Evolutionary conservation across 2,888 invertebrate genomes (phyloP).

Genomic region (Ernsta delagoae): DNA sequence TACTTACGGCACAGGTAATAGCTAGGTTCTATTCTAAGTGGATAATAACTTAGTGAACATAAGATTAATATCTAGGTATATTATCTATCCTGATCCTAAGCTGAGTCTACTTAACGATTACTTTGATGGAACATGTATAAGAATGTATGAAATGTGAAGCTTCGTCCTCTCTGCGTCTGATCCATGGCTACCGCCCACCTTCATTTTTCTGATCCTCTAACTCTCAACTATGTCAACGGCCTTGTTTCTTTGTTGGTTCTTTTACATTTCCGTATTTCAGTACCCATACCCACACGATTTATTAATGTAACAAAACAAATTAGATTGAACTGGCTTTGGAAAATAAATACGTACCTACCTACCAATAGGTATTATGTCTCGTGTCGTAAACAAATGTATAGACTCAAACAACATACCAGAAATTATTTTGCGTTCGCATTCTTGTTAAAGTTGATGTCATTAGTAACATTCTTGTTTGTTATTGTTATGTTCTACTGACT

Average conservation of each 20-base stretch:
- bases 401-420: constrained; percentile 9
- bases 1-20: background rate
- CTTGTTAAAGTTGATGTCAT: constrained; percentile 11
- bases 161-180: background rate
- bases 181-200: constrained; percentile 28
- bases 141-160: too few species aligned
- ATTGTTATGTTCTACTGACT: background rate
- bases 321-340: constrained; percentile 9
- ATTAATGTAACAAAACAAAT: constrained; percentile 16
- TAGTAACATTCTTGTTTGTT: constrained; percentile 22
- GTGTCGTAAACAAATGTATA: constrained; percentile 17
- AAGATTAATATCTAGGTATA: too few species aligned
- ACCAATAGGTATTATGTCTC: background rate
- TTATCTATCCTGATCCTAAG: too few species aligned
- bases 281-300: constrained; percentile 33
- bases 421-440: constrained; percentile 6
- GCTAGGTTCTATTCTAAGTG: too few species aligned
- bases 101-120: too few species aligned
- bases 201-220: constrained; percentile 19
- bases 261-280: constrained; percentile 34
- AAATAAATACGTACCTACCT: background rate
- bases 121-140: too few species aligned
- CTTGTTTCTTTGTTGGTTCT: constrained; percentile 32
- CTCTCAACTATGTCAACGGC: constrained; percentile 33
- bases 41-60: too few species aligned